A percentile compares a stretch with the other conserved stretches of the same genome.
Evolutionary conservation across 2,797 vertebrate genomes (phyloP).

Genomic region (Acropternis orthonyx): DNA sequence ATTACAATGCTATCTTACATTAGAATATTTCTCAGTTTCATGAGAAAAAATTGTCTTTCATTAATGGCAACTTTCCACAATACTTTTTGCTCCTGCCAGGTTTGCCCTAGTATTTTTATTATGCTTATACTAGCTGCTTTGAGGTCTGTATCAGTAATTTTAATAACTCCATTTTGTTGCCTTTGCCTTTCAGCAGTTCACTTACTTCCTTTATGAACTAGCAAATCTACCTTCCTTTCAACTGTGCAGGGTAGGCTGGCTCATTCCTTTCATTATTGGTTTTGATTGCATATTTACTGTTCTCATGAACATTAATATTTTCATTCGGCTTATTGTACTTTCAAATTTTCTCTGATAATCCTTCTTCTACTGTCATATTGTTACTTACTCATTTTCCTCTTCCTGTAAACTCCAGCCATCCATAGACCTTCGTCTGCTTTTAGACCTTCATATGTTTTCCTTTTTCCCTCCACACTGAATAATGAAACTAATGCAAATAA

Average conservation of each 20-base stretch:
- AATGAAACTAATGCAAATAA: not conserved
- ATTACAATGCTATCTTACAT: not conserved
- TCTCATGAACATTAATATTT: slow-evolving; percentile 29
- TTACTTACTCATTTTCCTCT: not conserved
- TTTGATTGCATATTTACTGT: slow-evolving; percentile 8
- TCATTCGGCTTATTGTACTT: slow-evolving; percentile 29
- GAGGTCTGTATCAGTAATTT: not conserved
- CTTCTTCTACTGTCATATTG: not conserved
- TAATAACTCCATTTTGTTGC: not conserved
- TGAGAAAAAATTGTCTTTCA: not conserved
- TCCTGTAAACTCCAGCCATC: not conserved
- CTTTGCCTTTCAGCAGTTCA: not conserved
- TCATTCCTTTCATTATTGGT: not conserved
- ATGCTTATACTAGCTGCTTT: not conserved
- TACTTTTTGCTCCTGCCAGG: not conserved
- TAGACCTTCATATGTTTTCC: not conserved
- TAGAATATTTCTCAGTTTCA: not conserved
- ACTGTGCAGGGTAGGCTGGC: not conserved
- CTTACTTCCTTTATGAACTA: not conserved
- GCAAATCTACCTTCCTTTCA: not conserved
- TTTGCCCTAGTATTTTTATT: not conserved
- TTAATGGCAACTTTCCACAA: not conserved
- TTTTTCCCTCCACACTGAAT: not conserved
- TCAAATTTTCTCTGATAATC: slow-evolving; percentile 8
- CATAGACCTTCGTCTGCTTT: not conserved